Evolutionary conservation across 2,888 invertebrate species (phyloP).

Genomic region (Caenorhabditis plicata): DNA sequence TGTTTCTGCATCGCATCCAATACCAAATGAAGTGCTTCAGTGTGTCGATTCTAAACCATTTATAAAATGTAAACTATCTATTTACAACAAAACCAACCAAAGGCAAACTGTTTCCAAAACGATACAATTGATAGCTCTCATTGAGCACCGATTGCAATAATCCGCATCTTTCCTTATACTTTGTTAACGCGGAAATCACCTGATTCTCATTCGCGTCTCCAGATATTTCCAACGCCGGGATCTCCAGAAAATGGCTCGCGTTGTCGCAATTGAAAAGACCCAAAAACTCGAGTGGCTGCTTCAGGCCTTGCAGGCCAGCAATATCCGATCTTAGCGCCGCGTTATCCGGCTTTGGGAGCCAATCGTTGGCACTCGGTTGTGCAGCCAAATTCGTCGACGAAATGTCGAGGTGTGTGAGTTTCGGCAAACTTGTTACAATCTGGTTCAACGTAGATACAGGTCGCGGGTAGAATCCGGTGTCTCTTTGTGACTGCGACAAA

Average conservation of each 20-base stretch:
- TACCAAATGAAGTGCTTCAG: conserved; percentile 71
- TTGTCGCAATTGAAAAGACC: conserved; percentile 88
- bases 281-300: conserved; percentile 81
- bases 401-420: conserved; percentile 83
- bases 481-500: conserved; percentile 74
- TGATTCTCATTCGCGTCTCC: conserved; percentile 70
- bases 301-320: conserved; percentile 79
- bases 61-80: not conserved
- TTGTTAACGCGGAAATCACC: conserved; percentile 79
- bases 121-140: conserved; percentile 75
- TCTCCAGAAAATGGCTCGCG: conserved; percentile 85
- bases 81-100: conserved; percentile 24
- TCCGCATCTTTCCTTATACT: conserved; percentile 82
- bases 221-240: conserved; percentile 74
- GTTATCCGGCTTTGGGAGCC: no score
- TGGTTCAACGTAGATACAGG: conserved; percentile 77
- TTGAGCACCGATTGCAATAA: conserved; percentile 82
- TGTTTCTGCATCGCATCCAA: conserved; percentile 88
- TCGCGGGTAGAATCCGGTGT: conserved; percentile 76
- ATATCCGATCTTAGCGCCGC: conserved; percentile 74
- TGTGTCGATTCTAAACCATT: conserved; percentile 42
- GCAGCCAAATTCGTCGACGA: conserved; percentile 94
- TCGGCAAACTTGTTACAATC: conserved; percentile 77
- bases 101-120: conserved; percentile 58
- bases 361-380: conserved; percentile 71